phyloP scores from a whole-genome alignment of 2,797 vertebrate species.

The Danio kyathit region DNA sequence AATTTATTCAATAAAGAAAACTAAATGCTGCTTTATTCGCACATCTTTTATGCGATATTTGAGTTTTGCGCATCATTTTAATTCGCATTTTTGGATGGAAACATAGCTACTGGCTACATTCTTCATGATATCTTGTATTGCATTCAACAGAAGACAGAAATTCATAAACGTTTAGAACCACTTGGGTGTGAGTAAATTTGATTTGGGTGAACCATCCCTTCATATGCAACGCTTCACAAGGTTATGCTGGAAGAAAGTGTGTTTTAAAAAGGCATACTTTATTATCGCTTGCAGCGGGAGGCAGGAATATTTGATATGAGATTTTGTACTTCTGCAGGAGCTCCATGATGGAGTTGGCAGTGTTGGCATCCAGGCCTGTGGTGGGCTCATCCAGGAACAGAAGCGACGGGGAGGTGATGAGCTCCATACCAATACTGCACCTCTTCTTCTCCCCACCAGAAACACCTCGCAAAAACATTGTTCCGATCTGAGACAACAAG shows the following conservation, averaged over 20 bases:
- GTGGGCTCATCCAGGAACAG: slow-evolving; percentile 63
- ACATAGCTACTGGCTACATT: too few relatives aligned
- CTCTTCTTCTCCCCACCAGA: slow-evolving; percentile 61
- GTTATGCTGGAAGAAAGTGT: background rate
- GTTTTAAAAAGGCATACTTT: background rate
- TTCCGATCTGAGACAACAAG: slow-evolving; percentile 52
- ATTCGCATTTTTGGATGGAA: too few relatives aligned
- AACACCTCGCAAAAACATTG: slow-evolving; percentile 53
- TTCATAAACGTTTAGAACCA: background rate
- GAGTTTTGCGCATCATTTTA: too few relatives aligned
- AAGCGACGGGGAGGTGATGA: slow-evolving; percentile 58
- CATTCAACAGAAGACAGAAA: background rate
- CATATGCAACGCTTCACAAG: too few relatives aligned
- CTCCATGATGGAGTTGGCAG: slow-evolving; percentile 56
- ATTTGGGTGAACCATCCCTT: background rate
- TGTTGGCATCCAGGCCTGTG: slow-evolving; percentile 63
- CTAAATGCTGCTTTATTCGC: too few relatives aligned
- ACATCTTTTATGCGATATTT: too few relatives aligned
- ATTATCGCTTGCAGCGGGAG: background rate
- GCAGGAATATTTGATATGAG: background rate
- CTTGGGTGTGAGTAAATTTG: background rate
- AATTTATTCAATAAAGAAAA: too few relatives aligned
- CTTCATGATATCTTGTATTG: too few relatives aligned
- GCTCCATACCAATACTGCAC: slow-evolving; percentile 63
- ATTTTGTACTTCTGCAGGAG: slow-evolving; percentile 55